These are phyloP conservation scores for Galeopterus variegatus DNA, from an alignment of 2,113 vertebrate genomes.

Conservation along the genomic window DNA sequence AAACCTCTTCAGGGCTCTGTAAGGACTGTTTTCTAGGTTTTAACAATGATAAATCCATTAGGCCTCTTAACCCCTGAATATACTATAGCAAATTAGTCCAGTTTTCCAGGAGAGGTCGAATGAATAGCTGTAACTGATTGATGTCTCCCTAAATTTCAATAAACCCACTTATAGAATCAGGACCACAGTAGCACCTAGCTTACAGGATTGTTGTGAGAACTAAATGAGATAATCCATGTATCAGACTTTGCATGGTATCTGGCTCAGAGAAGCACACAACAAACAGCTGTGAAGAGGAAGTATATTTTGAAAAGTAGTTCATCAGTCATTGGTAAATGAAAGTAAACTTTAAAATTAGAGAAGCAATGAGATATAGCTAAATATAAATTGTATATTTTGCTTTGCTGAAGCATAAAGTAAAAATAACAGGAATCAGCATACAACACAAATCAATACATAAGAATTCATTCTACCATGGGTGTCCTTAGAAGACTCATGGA, in stretches of 20 bases:
- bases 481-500: not conserved
- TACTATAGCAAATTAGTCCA: not conserved
- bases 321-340: slow-evolving; percentile 26
- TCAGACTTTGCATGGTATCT: not conserved
- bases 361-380: not conserved
- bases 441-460: not conserved
- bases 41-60: not conserved
- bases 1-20: not conserved
- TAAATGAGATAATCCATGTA: not conserved
- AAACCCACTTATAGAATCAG: not conserved
- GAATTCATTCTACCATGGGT: slow-evolving; percentile 10
- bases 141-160: not conserved
- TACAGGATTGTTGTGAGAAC: not conserved
- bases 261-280: not conserved
- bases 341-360: slow-evolving; percentile 34
- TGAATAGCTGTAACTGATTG: not conserved
- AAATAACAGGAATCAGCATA: slow-evolving; percentile 36
- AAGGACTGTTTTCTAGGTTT: not conserved
- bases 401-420: slow-evolving; percentile 61
- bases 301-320: slow-evolving; percentile 40
- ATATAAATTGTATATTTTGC: slow-evolving; percentile 15
- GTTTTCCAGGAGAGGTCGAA: slow-evolving; percentile 21
- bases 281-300: not conserved
- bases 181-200: not conserved
- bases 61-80: not conserved